These are phyloP conservation scores for Anoncus sp. DNA, from an alignment of 2,888 invertebrate genomes.

Conservation along the genomic window DNA sequence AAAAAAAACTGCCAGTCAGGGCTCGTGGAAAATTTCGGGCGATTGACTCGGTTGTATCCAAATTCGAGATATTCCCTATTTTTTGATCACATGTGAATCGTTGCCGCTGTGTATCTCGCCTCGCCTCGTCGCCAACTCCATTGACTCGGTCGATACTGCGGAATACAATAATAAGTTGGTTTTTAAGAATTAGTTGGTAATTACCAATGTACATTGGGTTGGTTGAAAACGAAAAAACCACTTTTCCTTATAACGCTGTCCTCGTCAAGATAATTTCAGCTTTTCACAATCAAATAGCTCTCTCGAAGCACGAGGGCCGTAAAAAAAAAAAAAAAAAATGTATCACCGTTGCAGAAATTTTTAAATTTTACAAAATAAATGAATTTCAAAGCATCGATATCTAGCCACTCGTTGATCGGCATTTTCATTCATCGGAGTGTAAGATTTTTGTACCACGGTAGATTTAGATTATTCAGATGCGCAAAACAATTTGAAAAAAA, in stretches of 20 bases:
- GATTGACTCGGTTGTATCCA: conserved; percentile 45
- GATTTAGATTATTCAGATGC: not conserved
- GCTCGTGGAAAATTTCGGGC: conserved; percentile 41
- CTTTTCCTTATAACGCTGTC: too few species aligned
- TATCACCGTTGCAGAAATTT: too few species aligned
- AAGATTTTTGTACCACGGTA: too few species aligned
- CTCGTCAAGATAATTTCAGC: too few species aligned
- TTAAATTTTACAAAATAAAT: too few species aligned
- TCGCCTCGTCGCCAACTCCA: conserved; percentile 97
- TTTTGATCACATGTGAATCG: conserved; percentile 93
- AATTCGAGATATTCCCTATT: conserved; percentile 40
- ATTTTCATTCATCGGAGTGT: too few species aligned
- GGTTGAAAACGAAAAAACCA: conserved; percentile 15
- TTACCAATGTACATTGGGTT: not conserved
- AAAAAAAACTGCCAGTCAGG: conserved; percentile 30
- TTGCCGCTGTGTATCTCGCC: conserved; percentile 96
- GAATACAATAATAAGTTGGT: conserved; percentile 69
- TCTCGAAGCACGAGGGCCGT: too few species aligned
- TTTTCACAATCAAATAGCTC: too few species aligned
- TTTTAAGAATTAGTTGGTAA: not conserved
- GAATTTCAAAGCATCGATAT: too few species aligned
- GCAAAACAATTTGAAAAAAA: not conserved
- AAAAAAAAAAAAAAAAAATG: too few species aligned
- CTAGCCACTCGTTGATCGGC: too few species aligned
- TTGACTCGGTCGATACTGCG: conserved; percentile 97